phyloP scores from a whole-genome alignment of 1,140 invertebrate species.

The Eupristina koningsbergeri region DNA sequence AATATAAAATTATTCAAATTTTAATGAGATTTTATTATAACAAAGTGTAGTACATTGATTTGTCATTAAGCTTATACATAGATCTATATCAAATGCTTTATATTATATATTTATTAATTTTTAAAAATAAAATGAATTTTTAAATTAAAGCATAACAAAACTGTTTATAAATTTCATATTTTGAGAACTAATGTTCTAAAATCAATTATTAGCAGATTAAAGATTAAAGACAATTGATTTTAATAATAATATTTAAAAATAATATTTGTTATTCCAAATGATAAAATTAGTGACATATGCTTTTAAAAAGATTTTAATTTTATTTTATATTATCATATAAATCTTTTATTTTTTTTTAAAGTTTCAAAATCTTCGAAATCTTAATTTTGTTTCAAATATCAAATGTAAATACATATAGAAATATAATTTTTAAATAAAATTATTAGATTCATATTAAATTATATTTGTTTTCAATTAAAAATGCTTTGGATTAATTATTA shows the following conservation, averaged over 20 bases:
- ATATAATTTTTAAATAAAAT: too few relatives aligned
- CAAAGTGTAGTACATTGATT: too few relatives aligned
- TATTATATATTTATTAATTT: too few relatives aligned
- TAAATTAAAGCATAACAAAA: neutral
- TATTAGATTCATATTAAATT: too few relatives aligned
- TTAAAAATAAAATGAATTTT: too few relatives aligned
- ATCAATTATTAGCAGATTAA: neutral
- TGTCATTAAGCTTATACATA: too few relatives aligned
- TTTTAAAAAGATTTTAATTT: neutral
- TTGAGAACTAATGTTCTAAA: neutral
- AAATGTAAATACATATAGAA: neutral
- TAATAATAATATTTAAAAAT: slow-evolving; percentile 1
- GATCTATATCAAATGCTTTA: too few relatives aligned
- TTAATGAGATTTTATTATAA: too few relatives aligned
- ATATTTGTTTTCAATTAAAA: too few relatives aligned
- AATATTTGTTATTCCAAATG: neutral
- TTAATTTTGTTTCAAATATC: neutral
- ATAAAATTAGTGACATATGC: neutral
- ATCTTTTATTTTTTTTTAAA: neutral
- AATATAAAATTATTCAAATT: too few relatives aligned
- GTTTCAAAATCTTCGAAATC: neutral
- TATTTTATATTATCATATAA: too few relatives aligned
- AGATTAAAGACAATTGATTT: neutral
- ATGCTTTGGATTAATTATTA: too few relatives aligned
- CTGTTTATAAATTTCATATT: neutral